Base-by-base conservation (phyloP, 64 coral and sea anemone genomes). In the Cladopsammia gracilis region DNA sequence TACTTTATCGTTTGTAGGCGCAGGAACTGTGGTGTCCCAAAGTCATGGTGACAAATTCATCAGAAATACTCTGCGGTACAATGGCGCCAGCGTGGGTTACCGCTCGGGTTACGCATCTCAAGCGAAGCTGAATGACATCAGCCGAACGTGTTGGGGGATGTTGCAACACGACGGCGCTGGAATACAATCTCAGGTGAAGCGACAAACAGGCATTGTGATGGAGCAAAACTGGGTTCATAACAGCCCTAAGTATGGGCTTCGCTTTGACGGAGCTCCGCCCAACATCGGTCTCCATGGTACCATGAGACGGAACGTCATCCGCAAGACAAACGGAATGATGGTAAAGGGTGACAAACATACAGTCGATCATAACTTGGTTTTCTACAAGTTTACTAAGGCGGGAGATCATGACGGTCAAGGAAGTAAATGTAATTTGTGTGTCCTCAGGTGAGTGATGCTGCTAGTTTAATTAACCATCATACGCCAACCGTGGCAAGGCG, bases 121-220 rank as follows among this genome's bases (percentile, higher is more conserved):
- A 10, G 64, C 93, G 7, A 67, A 53, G 0, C 59, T 96, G 2
- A 93, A 96, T 25, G 86, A 93, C 62, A 77, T 96, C 25, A 86
- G 89, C 25, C 86, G 89, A 44, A 90, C 93, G 13, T 96, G 90
- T 76, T 96, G 95, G 95, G 95, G 95, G 10, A 83, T 70, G 26
- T 85, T 96, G 50, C 95, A 96, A 43, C 90, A 95, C 44, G 94
- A 95, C 64, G 89, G 94, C 6, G 72, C 77, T 3, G 86, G 87
- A 0, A 89, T 95, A 1, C 94, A 95, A 57, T 50, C 75, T 22
- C 94, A 95, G 20, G 25, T 64, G 16, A 71, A 50, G 46, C 87
- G 87, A n/a, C 93, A 95, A 90, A 67, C 79, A 22, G 62, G 59
- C 4, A 56, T 88, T 16, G 43, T 95, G 11, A 64, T 84, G 1